Evolutionary conservation across 2,888 invertebrate genomes (phyloP), one percentile per base, ranked within the genome.

Genomic region (Elegia similella): DNA sequence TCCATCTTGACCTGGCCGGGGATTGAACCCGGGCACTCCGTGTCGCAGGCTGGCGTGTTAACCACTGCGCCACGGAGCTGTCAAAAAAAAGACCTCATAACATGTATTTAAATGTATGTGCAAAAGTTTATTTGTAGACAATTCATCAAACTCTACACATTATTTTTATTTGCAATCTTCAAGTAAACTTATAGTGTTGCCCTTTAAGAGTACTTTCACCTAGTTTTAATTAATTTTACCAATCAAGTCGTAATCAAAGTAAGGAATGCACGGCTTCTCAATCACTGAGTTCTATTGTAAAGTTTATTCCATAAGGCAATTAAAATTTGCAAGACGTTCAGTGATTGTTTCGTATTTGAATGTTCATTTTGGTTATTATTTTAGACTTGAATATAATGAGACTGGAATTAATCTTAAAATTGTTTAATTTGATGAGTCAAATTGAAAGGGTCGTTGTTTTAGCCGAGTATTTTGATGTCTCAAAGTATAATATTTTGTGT

Each of bases 171-270:
- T 12, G 6, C 13, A 6, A 50, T 38, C 50, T 50, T 34, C 34
- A 50, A 30, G 29, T 48, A 47, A 38, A 50, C 15, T 48, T 12
- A 50, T 16, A 50, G 34, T 48, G 29, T 38, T 50, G 34, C 13
- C 50, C 15, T 38, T 7, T 34, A 16, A 5, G n/a, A n/a, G 17
- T 46, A 34, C 47, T 48, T 13, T 30, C 30, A 30, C 42, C 43
- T 59, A 42, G 57, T 60, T 63, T 69, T 72, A 72, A 76, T 76
- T 72, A 76, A 75, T 71, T 62, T 72, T 73, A 71, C 68, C 68
- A 73, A 75, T 74, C 67, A 72, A 73, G 68, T 67, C 62, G 57
- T 74, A 78, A 75, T 77, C 70, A 70, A 66, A 76, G 73, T 71
- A 70, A 64, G n/a, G 50, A 17, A 50, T 34, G 34, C 34, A 34